These are phyloP conservation scores for Sycon ciliatum DNA, from an alignment of 37 sponge, comb jelly and placozoan genomes.

Conservation along the genomic window DNA sequence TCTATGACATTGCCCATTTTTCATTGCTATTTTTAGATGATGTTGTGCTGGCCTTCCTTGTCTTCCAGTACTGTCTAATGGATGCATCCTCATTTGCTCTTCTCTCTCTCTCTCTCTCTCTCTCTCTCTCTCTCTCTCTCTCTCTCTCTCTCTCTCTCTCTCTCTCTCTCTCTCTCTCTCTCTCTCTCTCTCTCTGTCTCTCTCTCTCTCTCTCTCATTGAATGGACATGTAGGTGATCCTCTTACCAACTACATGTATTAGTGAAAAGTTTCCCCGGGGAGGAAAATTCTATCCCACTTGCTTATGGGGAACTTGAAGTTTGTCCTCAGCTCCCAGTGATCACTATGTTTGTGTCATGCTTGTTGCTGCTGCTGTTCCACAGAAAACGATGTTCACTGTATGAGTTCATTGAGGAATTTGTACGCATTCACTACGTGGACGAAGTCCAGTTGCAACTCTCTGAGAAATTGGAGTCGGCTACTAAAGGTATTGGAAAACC, in stretches of 20 bases:
- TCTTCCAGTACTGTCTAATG: too few relatives aligned
- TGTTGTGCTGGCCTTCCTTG: too few relatives aligned
- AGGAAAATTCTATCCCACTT: too few relatives aligned
- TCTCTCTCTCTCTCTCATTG: neutral
- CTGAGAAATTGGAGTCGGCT: constrained; percentile 44
- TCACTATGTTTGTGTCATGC: neutral
- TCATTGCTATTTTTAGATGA: too few relatives aligned
- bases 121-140: neutral
- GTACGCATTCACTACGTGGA: constrained; percentile 72
- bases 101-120: neutral
- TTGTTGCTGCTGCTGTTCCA: neutral
- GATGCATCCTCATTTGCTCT: neutral
- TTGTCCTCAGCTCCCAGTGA: too few relatives aligned
- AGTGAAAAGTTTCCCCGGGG: neutral
- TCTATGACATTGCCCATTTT: too few relatives aligned
- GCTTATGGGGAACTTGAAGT: too few relatives aligned
- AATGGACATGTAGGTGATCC: constrained; percentile 26
- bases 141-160: constrained; percentile 1
- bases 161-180: neutral
- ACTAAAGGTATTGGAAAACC: constrained; percentile 30
- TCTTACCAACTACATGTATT: constrained; percentile 16
- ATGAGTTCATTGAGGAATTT: constrained; percentile 71
- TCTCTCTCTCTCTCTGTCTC: neutral
- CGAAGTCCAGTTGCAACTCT: constrained; percentile 40
- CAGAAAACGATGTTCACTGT: constrained; percentile 15